Evolutionary conservation across 2,113 vertebrate species (phyloP).

Genomic region (Gambusia holbrooki): DNA sequence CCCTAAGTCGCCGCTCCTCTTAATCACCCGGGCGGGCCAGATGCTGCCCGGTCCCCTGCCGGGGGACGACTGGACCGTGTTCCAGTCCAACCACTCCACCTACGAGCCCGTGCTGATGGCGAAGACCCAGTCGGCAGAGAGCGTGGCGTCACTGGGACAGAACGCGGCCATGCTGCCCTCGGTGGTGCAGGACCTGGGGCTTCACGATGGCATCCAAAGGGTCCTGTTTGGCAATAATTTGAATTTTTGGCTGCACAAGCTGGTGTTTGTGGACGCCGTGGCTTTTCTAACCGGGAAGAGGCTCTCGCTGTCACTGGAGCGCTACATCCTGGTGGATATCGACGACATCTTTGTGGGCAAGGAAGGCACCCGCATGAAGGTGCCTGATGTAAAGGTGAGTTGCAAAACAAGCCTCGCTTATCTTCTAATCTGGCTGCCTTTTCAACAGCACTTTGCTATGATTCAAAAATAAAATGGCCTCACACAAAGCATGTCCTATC

Average conservation of each 20-base stretch:
- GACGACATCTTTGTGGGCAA: slow-evolving; percentile 99
- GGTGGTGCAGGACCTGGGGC: slow-evolving; percentile 95
- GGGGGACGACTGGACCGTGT: slow-evolving; percentile 96
- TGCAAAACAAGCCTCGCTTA: slow-evolving; percentile 1
- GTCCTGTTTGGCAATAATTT: slow-evolving; percentile 97
- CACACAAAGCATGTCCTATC: slow-evolving; percentile 38
- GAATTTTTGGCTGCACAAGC: slow-evolving; percentile 97
- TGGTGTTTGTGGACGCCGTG: slow-evolving; percentile 93
- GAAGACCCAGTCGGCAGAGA: slow-evolving; percentile 93
- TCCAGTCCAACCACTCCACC: slow-evolving; percentile 97
- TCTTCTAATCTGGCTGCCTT: slow-evolving; percentile 31
- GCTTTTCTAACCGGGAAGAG: slow-evolving; percentile 95
- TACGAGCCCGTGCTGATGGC: slow-evolving; percentile 94
- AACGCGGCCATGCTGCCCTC: slow-evolving; percentile 90
- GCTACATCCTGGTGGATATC: slow-evolving; percentile 94
- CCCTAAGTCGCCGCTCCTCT: slow-evolving; percentile 93
- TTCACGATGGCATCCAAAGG: slow-evolving; percentile 95
- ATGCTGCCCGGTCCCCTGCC: slow-evolving; percentile 92
- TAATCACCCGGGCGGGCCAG: slow-evolving; percentile 91
- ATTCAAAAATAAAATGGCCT: slow-evolving; percentile 38
- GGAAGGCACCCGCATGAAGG: slow-evolving; percentile 97
- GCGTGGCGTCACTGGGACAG: slow-evolving; percentile 86
- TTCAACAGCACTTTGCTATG: slow-evolving; percentile 35
- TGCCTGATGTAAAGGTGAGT: slow-evolving; percentile 93
- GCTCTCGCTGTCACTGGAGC: slow-evolving; percentile 91